phyloP scores from a whole-genome alignment of 2,888 invertebrate species.

The Palloptera scutellata region DNA sequence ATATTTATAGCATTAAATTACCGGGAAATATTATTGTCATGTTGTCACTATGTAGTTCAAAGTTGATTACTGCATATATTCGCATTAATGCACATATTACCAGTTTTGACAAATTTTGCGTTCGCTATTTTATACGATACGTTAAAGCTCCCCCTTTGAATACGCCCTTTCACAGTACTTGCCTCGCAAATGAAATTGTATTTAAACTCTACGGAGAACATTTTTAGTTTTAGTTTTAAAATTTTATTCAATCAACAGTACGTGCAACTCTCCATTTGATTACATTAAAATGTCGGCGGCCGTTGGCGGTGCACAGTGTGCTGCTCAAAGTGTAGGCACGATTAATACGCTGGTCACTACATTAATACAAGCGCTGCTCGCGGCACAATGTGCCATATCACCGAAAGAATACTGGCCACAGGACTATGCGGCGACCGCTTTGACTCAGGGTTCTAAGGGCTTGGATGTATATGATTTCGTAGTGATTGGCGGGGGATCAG shows the following conservation, averaged over 20 bases:
- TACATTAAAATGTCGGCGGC: constrained; percentile 2
- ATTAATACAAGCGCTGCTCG: constrained; percentile 68
- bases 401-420: constrained; percentile 67
- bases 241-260: neutral
- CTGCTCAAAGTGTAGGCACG: constrained; percentile 47
- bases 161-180: too few species aligned
- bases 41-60: too few species aligned
- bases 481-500: constrained; percentile 66
- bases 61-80: too few species aligned
- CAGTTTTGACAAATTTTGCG: too few species aligned
- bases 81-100: too few species aligned
- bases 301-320: constrained; percentile 37
- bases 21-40: too few species aligned
- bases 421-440: constrained; percentile 59
- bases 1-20: too few species aligned
- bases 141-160: too few species aligned
- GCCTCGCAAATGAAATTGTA: too few species aligned
- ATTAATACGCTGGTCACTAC: constrained; percentile 66
- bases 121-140: too few species aligned
- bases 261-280: neutral
- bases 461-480: constrained; percentile 63
- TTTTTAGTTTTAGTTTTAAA: neutral
- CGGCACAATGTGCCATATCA: constrained; percentile 69
- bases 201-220: too few species aligned
- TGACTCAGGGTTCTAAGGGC: constrained; percentile 51